Conservation (phyloP, 2,888 invertebrate species). For the Timandra comae region DNA sequence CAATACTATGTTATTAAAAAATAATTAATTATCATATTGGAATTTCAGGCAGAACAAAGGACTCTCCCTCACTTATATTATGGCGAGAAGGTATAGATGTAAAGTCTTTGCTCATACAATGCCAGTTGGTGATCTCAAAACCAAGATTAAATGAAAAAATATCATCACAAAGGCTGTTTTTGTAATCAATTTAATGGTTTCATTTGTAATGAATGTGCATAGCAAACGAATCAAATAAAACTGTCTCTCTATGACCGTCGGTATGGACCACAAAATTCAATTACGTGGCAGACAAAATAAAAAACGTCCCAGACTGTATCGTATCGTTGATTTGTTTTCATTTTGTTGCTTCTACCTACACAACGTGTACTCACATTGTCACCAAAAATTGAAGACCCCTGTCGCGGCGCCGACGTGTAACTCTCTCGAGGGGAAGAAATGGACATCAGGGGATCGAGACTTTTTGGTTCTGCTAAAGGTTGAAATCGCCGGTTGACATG, state of each 20-base stretch:
- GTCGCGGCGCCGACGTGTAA: conserved; percentile 1
- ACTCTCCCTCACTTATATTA: no score
- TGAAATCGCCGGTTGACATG: conserved; percentile 36
- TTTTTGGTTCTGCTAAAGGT: conserved; percentile 34
- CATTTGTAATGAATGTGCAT: no score
- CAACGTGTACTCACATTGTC: conserved; percentile 34
- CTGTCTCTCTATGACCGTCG: conserved; percentile 41
- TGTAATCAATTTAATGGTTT: no score
- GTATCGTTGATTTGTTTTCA: conserved; percentile 67
- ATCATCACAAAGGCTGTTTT: no score
- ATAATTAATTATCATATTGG: no score
- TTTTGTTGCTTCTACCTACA: conserved; percentile 44
- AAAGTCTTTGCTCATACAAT: no score
- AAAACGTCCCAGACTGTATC: conserved; percentile 51
- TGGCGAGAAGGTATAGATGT: no score
- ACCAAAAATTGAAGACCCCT: conserved; percentile 35
- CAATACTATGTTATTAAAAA: no score
- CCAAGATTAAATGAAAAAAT: no score
- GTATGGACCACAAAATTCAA: conserved; percentile 64
- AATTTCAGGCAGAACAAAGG: no score
- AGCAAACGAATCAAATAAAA: conserved; percentile 2
- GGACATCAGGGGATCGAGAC: conserved; percentile 24
- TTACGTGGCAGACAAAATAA: conserved; percentile 69
- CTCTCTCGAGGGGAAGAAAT: background rate
- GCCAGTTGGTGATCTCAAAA: no score